These are phyloP conservation scores for Abramis brama DNA, from an alignment of 2,113 vertebrate species.

Conservation along the genomic window DNA sequence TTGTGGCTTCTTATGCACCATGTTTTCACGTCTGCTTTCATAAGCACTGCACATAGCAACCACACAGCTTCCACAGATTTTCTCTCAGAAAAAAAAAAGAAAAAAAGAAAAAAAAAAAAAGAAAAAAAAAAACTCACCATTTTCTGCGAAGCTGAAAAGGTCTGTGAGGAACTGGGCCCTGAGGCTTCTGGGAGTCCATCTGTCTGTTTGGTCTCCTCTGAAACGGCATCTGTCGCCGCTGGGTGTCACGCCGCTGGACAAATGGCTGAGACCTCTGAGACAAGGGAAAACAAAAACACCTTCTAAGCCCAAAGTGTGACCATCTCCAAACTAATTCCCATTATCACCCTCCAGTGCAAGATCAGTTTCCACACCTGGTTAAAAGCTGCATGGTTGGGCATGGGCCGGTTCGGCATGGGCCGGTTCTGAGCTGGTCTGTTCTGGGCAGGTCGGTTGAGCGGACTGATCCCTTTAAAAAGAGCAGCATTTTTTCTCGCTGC, in stretches of 20 bases:
- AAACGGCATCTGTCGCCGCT: constrained; percentile 79
- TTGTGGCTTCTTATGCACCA: neutral
- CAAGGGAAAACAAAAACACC: neutral
- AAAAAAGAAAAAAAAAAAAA: neutral
- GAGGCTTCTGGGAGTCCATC: constrained; percentile 79
- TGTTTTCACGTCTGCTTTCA: neutral
- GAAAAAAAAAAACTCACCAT: constrained; percentile 70
- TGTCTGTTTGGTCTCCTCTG: constrained; percentile 80
- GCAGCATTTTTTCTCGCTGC: constrained; percentile 82
- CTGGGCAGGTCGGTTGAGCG: constrained; percentile 78
- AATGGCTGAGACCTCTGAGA: constrained; percentile 75
- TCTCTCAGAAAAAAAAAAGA: neutral
- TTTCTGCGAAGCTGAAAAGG: constrained; percentile 78
- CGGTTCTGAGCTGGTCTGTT: constrained; percentile 15
- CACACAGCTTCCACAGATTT: neutral
- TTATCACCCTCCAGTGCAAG: neutral
- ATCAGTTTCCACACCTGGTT: constrained; percentile 77
- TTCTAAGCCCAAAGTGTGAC: neutral
- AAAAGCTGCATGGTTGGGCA: constrained; percentile 78
- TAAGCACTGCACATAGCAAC: neutral
- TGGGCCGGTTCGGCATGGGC: constrained; percentile 61
- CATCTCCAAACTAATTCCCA: neutral
- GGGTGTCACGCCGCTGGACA: constrained; percentile 76
- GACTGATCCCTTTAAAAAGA: constrained; percentile 80
- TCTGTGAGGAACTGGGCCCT: constrained; percentile 70